Percentiles rank a stretch among this genome's conserved stretches.
These are phyloP conservation scores for Cyprinodon brontotheroides DNA, from an alignment of 2,113 vertebrate genomes.

Conservation along the genomic window DNA sequence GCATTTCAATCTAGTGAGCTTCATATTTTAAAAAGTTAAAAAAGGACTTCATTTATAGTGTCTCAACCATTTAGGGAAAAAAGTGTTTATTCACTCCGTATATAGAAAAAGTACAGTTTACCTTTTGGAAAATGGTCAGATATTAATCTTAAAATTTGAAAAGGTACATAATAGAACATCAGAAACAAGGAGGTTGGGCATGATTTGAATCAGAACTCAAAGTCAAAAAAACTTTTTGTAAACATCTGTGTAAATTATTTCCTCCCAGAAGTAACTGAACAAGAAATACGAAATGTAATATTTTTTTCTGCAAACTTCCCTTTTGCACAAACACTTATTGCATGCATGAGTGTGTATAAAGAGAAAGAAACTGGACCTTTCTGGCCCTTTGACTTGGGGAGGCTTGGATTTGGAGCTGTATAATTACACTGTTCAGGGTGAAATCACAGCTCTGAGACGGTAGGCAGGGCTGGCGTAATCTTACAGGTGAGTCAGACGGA, in stretches of 20 bases:
- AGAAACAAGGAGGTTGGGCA: not conserved
- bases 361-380: conserved; percentile 44
- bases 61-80: not conserved
- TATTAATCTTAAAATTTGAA: not conserved
- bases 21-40: too few relatives aligned
- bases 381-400: conserved; percentile 64
- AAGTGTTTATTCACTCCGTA: not conserved
- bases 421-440: conserved; percentile 81
- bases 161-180: not conserved
- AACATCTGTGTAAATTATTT: not conserved
- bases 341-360: conserved; percentile 2
- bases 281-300: not conserved
- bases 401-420: conserved; percentile 63
- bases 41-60: too few relatives aligned
- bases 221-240: not conserved
- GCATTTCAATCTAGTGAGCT: too few relatives aligned
- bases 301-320: not conserved
- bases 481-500: conserved; percentile 73
- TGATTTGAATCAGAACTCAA: not conserved
- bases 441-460: conserved; percentile 81
- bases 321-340: conserved; percentile 1
- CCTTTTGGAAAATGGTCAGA: not conserved
- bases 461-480: conserved; percentile 75
- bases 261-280: not conserved
- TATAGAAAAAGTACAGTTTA: not conserved